Percentiles rank a stretch among this genome's conserved stretches.
phyloP scores from a whole-genome alignment of 2,888 invertebrate genomes.

The Lochmaea crataegi region DNA sequence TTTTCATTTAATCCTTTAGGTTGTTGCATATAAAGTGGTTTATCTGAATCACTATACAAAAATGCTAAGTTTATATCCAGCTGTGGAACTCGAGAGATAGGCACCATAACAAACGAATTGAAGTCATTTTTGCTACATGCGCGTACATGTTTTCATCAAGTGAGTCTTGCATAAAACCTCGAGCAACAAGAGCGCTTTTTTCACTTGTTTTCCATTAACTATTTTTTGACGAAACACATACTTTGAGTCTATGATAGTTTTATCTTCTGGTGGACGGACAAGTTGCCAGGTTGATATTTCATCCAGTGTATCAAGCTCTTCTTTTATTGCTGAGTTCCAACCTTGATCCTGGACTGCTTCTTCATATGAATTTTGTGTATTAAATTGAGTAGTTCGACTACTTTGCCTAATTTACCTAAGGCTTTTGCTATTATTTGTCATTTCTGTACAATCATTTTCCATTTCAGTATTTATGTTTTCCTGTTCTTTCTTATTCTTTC shows the following conservation, averaged over 20 bases:
- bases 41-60: too few species aligned
- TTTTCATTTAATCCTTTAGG: slow-evolving; percentile 14
- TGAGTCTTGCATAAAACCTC: slow-evolving; percentile 39
- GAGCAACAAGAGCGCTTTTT: slow-evolving; percentile 28
- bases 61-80: too few species aligned
- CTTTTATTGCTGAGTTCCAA: slow-evolving; percentile 41
- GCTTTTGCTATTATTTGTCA: background rate
- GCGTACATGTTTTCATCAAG: slow-evolving; percentile 34
- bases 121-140: slow-evolving; percentile 41
- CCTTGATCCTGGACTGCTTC: slow-evolving; percentile 28
- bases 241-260: slow-evolving; percentile 40
- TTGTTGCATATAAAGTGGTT: slow-evolving; percentile 12
- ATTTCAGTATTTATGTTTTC: background rate
- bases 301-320: slow-evolving; percentile 30
- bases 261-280: slow-evolving; percentile 27
- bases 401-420: background rate
- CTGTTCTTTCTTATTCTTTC: background rate
- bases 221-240: slow-evolving; percentile 40
- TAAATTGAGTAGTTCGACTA: background rate
- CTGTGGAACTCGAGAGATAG: slow-evolving; percentile 30
- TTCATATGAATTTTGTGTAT: slow-evolving; percentile 6
- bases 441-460: background rate
- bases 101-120: slow-evolving; percentile 36
- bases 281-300: slow-evolving; percentile 39
- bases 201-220: slow-evolving; percentile 33